Evolutionary conservation across 1,140 invertebrate species (phyloP), one percentile per base, ranked within the genome.

Genomic region (Aphis gossypii): DNA sequence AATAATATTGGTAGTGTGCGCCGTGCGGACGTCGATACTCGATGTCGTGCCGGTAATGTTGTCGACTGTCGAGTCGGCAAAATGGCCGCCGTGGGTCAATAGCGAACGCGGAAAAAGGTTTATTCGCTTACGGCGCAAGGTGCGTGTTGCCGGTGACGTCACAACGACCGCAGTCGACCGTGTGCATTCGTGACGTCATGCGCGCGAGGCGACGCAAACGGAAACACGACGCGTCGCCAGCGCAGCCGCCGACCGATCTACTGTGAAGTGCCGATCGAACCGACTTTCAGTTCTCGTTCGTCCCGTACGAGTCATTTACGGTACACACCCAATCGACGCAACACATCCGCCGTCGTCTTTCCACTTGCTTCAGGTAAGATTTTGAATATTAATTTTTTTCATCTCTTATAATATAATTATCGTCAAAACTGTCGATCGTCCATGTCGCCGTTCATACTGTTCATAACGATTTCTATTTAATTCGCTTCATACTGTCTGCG

Each of bases 61-160:
- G 48, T 14, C 48, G 48, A 14, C 18, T 14, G 48, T 3, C 30
- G 30, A 18, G n/a, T 14, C 60, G 18, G n/a, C 60, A 76, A 76
- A 35, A 76, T 76, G 60, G 60, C 60, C 18, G 60, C n/a, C n/a
- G 60, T n/a, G 23, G 86, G 87, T 88, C 87, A 46, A 88, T 88
- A 88, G 14, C n/a, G n/a, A 20, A 88, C 46, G 87, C 18, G 46
- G n/a, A 7, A 8, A n/a, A 1, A 48, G 46, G 46, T 88, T 18
- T 18, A 14, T 30, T 46, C 44, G 30, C 7, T 48, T 1, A 9
- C n/a, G 7, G 18, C 87, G 87, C 87, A 38, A 2, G n/a, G 35
- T 35, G 35, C 46, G 18, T 1, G n/a, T 23, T 7, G 2, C 1
- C 18, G 0, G 86, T 51, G 87, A 88, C 48, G 87, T 88, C 48